A percentile compares a stretch with the other conserved stretches of the same genome.
Conservation (phyloP, 2,888 invertebrate genomes). For the Agelastica alni region DNA sequence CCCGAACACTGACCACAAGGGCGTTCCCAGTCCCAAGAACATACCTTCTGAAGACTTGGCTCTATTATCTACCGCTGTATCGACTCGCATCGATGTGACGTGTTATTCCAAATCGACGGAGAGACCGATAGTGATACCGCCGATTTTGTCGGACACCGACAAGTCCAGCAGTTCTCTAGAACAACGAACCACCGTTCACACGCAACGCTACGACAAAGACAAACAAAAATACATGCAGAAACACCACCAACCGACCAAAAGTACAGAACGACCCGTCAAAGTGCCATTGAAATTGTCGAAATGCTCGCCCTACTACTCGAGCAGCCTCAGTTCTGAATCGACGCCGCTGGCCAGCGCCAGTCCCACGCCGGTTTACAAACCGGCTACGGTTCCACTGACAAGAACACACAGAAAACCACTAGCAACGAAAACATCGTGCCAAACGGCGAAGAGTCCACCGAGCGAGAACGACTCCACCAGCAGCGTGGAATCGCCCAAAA, state of each 20-base stretch:
- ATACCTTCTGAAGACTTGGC: constrained; percentile 54
- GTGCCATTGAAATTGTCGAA: constrained; percentile 64
- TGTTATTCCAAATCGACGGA: constrained; percentile 60
- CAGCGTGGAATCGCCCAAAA: constrained; percentile 70
- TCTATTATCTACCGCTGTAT: constrained; percentile 39
- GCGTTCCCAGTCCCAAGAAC: constrained; percentile 51
- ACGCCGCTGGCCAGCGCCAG: constrained; percentile 66
- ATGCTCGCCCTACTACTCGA: constrained; percentile 76
- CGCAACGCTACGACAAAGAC: constrained; percentile 52
- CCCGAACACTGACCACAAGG: constrained; percentile 42
- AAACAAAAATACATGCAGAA: constrained; percentile 52
- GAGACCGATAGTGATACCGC: constrained; percentile 59
- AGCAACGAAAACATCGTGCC: constrained; percentile 63
- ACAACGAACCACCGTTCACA: constrained; percentile 55
- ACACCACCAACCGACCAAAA: constrained; percentile 39
- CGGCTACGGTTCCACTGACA: constrained; percentile 56
- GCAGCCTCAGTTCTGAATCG: constrained; percentile 74
- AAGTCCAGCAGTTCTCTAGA: constrained; percentile 60
- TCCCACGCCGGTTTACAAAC: constrained; percentile 68
- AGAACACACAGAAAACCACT: constrained; percentile 58
- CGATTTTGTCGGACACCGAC: constrained; percentile 57
- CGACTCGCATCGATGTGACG: constrained; percentile 40
- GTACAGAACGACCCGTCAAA: constrained; percentile 55
- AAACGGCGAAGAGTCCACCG: constrained; percentile 71
- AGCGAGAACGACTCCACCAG: constrained; percentile 78